Evolutionary conservation across 2,888 invertebrate genomes (phyloP), one percentile per base, ranked within the genome.

Genomic region (Pterostichus niger): DNA sequence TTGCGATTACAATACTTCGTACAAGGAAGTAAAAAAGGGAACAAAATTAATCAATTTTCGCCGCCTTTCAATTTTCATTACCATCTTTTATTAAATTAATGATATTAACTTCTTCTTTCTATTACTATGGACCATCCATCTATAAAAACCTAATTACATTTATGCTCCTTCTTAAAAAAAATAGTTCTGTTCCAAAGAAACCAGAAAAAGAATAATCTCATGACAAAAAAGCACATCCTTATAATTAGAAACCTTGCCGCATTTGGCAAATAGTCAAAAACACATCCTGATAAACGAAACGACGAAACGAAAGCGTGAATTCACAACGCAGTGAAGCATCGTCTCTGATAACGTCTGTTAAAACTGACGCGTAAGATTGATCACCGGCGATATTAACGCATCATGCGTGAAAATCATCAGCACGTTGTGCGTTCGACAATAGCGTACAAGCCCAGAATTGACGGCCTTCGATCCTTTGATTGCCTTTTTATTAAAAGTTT

Each of bases 351-450:
- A 71, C 71, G 71, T 71, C 44, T n/a, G 46, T 24, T 54, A 10
- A 15, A 46, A 71, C 46, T 71, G 71, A 71, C 71, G 17, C 10
- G 71, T 15, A 71, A 71, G 71, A 71, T 71, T 71, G 44, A 71
- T 71, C 31, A 44, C 71, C 15, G 46, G 17, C 0, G 71, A 71
- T 71, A 71, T 71, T 71, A 71, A 46, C 15, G 31, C 71, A 71
- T 15, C 71, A 71, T 71, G 71, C 46, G 71, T 46, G 71, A 71
- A 71, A 71, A 44, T 71, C 46, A 71, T 71, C 71, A 46, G 71
- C 7, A 71, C 15, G 46, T 44, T 9, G 17, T 15, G 71, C 24
- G 13, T 13, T 49, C n/a, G n/a, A 61, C 61, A 33, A 61, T 61
- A 24, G 7, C 10, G n/a, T n/a, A 61, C 61, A 1, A 61, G 31